A percentile compares a stretch with the other conserved stretches of the same genome.
Conservation (phyloP, 2,888 invertebrate species). For the Timema cristinae region DNA sequence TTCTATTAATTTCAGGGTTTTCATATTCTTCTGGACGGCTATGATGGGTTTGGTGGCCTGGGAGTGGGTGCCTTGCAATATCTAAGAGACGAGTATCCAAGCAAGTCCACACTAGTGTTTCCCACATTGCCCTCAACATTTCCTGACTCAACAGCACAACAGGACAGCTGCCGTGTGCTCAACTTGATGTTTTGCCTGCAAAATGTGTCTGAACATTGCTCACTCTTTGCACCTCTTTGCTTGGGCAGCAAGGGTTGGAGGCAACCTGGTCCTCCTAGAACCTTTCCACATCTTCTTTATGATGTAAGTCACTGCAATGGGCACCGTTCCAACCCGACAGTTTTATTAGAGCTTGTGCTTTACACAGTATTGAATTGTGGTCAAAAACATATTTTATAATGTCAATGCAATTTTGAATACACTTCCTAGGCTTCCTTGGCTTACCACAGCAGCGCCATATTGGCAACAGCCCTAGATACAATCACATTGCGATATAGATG, state of each 20-base stretch:
- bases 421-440: conserved; percentile 52
- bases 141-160: conserved; percentile 41
- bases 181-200: conserved; percentile 65
- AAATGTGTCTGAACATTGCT: conserved; percentile 59
- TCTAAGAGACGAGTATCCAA: conserved; percentile 74
- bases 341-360: not conserved
- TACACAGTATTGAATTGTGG: not conserved
- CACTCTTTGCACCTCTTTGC: conserved; percentile 70
- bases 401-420: no score
- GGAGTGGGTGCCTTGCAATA: conserved; percentile 68
- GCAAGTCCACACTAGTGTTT: conserved; percentile 66
- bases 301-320: conserved; percentile 44
- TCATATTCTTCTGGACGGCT: conserved; percentile 75
- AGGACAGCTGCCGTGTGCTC: conserved; percentile 60
- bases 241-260: conserved; percentile 64
- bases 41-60: conserved; percentile 80
- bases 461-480: conserved; percentile 81
- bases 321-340: not conserved
- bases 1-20: conserved; percentile 62
- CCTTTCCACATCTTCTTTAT: conserved; percentile 62
- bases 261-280: conserved; percentile 54
- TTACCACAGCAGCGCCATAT: conserved; percentile 78
- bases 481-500: conserved; percentile 71
- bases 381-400: no score
- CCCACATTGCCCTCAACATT: conserved; percentile 58